Evolutionary conservation across 2,113 vertebrate species (phyloP).

Genomic region (Psammodynastes pulverulentus): DNA sequence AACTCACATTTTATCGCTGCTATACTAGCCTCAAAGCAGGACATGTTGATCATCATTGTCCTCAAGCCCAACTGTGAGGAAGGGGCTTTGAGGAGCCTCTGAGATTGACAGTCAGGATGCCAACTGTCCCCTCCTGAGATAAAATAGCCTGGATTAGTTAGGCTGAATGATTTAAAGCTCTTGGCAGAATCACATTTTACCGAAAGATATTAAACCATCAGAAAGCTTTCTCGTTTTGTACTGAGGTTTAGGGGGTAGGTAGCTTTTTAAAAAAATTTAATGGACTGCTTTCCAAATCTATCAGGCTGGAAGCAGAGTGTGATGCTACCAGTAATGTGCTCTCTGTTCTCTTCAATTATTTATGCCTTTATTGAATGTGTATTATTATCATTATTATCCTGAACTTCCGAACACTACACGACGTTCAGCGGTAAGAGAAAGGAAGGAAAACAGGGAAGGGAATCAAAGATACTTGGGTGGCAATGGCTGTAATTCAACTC

Average conservation of each 20-base stretch:
- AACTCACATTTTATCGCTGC: not conserved
- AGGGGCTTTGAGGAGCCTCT: not conserved
- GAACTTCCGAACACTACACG: not conserved
- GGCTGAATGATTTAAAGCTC: slow-evolving; percentile 5
- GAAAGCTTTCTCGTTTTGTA: slow-evolving; percentile 50
- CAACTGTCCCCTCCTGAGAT: not conserved
- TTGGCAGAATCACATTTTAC: slow-evolving; percentile 22
- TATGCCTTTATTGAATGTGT: not conserved
- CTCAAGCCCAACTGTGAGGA: not conserved
- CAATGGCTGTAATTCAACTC: slow-evolving; percentile 52
- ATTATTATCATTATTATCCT: not conserved
- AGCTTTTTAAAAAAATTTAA: not conserved
- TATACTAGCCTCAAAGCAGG: not conserved
- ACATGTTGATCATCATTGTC: not conserved
- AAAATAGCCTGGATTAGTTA: not conserved
- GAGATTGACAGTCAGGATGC: not conserved
- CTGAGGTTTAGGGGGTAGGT: slow-evolving; percentile 45
- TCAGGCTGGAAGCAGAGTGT: slow-evolving; percentile 43
- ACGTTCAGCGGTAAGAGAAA: not conserved
- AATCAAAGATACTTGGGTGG: not conserved
- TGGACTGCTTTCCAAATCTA: slow-evolving; percentile 46
- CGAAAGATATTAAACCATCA: not conserved
- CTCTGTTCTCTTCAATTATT: slow-evolving; percentile 28
- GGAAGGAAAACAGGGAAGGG: no score
- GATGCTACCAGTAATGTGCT: slow-evolving; percentile 11